Evolutionary conservation across 64 coral and sea anemone species (phyloP), one percentile per base, ranked within the genome.

Genomic region (Stichodactyla helianthus): DNA sequence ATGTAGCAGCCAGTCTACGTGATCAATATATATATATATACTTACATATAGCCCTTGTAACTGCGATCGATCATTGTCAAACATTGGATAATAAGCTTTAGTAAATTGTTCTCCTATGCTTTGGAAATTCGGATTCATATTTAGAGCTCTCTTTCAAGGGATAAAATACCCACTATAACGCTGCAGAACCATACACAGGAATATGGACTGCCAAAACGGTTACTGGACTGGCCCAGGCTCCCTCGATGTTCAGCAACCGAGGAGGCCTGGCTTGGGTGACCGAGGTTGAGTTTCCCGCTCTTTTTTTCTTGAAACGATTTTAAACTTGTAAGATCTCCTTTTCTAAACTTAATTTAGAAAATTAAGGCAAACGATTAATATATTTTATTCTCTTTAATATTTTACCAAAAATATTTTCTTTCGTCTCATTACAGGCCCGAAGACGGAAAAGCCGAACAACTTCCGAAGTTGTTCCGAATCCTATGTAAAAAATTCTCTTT

Each of bases 41-140:
- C 95, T 97, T 53, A 97, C 95, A 57, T 97, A 97, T 77, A 97
- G 71, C 2, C 50, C 0, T 0, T 27, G 55, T 55, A 97, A 60
- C 18, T 55, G 54, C 23, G 76, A 0, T 60, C 95, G 85, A 82
- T 93, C 84, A 4, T 5, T 6, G 82, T 97, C 95, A 62, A 97
- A 97, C 5, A 44, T 16, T 0, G 57, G 0, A 53, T 97, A 97
- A 58, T 97, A 97, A 60, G 20, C 4, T 5, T 78, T 50, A 12
- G 61, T 85, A 83, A 97, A 97, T 5, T 5, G 3, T 28, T 58
- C 7, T 51, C 95, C 95, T 14, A 97, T 23, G 14, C 0, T 17
- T 0, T 89, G 1, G 87, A 88, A 97, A 55, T 90, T 79, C 57
- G 79, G 68, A 64, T 90, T 88, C 91, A 97, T 94, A 15, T 52